Evolutionary conservation across 2,888 invertebrate genomes (phyloP), one percentile per base, ranked within the genome.

Genomic region (Gortyna flavago): DNA sequence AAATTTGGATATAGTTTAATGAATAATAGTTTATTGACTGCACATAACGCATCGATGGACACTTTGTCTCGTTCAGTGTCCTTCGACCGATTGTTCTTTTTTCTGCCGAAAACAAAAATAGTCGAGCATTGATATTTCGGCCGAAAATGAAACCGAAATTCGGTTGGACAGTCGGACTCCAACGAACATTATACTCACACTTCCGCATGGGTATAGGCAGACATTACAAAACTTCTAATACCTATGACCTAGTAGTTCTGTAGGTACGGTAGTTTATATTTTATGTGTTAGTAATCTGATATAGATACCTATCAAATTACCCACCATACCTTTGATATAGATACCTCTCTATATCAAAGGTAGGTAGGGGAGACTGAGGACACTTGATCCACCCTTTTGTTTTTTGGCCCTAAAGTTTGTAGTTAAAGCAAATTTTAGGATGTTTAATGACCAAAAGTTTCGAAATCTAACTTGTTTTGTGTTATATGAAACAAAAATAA

Each of bases 201-300:
- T 35, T 38, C 5, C 21, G 8, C 13, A 66, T 51, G 5, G 8
- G 18, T 7, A n/a, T n/a, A 48, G 32, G 8, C 35, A 35, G 35
- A 68, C 25, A 54, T 25, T 18, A 54, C 6, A 11, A 13, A 65
- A 64, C 18, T 68, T 25, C 48, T 35, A 25, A 5, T 48, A n/a
- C n/a, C n/a, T n/a, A 48, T 29, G 21, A 67, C 13, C 5, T 51
- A 16, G 35, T 35, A n/a, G 25, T 68, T 51, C 51, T 68, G 32
- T n/a, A n/a, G n/a, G n/a, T n/a, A n/a, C n/a, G n/a, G n/a, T n/a
- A n/a, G 2, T 41, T n/a, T 41, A 64, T 35, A n/a, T n/a, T n/a
- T 7, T 51, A 11, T 41, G 32, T 18, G 8, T 16, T 48, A 44
- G 38, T 61, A 51, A 75, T 75, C 44, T 75, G 44, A 65, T 41